Evolutionary conservation across 2,797 vertebrate genomes (phyloP).

Genomic region (Sandelia bainsii): DNA sequence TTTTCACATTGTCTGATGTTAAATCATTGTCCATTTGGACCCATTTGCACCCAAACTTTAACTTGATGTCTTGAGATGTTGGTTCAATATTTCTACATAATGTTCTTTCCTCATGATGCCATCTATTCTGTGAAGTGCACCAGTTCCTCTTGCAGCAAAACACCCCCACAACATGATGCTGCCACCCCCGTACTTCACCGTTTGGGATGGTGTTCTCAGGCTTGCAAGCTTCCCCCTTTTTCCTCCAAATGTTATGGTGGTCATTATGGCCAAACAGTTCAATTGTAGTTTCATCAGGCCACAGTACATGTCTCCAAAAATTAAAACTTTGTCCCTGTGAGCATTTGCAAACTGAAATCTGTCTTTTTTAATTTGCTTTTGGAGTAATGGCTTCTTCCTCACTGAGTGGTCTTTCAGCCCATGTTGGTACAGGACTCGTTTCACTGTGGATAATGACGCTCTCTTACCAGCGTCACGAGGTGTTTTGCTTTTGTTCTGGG

Average conservation of each 20-base stretch:
- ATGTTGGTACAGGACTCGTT: neutral
- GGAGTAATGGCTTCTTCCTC: neutral
- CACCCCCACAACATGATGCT: too few relatives aligned
- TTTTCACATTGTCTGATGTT: too few relatives aligned
- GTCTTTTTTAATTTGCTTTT: neutral
- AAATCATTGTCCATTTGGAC: too few relatives aligned
- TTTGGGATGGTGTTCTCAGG: too few relatives aligned
- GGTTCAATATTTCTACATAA: too few relatives aligned
- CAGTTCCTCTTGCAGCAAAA: too few relatives aligned
- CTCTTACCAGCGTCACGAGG: neutral
- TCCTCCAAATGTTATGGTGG: neutral
- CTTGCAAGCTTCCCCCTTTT: neutral
- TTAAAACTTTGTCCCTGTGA: neutral
- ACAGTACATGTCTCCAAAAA: neutral
- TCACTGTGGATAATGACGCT: neutral
- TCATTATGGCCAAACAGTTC: conserved; percentile 1
- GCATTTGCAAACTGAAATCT: neutral
- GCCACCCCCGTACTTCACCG: too few relatives aligned
- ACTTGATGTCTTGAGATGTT: too few relatives aligned
- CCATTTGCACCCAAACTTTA: too few relatives aligned
- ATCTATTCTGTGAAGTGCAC: too few relatives aligned
- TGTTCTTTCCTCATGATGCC: too few relatives aligned
- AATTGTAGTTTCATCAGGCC: conserved; percentile 5
- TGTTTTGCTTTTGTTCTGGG: neutral
- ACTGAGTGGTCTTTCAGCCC: neutral